Evolutionary conservation across 2,797 vertebrate species (phyloP).

Genomic region (Anas flavirostris): DNA sequence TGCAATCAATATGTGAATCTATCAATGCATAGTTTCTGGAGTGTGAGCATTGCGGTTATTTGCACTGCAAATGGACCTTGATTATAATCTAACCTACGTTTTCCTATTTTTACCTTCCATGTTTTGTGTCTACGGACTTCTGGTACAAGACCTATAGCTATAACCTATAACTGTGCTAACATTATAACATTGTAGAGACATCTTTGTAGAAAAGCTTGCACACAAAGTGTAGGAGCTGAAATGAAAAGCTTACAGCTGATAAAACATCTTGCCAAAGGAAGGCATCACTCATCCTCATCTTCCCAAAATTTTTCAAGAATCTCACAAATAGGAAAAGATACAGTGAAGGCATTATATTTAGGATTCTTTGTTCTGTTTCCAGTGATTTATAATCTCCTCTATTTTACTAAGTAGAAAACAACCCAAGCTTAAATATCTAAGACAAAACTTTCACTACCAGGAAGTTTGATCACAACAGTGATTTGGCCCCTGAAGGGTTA

Average conservation of each 20-base stretch:
- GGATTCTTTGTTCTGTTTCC: neutral
- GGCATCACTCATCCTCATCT: neutral
- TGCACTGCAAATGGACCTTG: neutral
- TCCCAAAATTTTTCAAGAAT: neutral
- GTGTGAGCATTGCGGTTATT: neutral
- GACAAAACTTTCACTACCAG: neutral
- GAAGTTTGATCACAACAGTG: neutral
- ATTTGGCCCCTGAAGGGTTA: slow-evolving; percentile 8
- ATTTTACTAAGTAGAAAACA: neutral
- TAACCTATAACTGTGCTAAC: neutral
- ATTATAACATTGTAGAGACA: neutral
- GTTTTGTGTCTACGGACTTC: neutral
- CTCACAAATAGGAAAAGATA: neutral
- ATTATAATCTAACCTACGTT: neutral
- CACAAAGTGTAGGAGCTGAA: neutral
- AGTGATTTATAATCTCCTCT: neutral
- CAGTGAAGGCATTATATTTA: neutral
- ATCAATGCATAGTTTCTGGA: neutral
- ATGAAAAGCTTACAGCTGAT: neutral
- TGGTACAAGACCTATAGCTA: neutral
- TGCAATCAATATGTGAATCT: neutral
- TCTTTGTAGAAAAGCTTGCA: neutral
- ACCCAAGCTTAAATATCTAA: neutral
- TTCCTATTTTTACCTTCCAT: neutral
- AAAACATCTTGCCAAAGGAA: neutral